phyloP scores from a whole-genome alignment of 2,888 invertebrate genomes.

The Meta bourneti region DNA sequence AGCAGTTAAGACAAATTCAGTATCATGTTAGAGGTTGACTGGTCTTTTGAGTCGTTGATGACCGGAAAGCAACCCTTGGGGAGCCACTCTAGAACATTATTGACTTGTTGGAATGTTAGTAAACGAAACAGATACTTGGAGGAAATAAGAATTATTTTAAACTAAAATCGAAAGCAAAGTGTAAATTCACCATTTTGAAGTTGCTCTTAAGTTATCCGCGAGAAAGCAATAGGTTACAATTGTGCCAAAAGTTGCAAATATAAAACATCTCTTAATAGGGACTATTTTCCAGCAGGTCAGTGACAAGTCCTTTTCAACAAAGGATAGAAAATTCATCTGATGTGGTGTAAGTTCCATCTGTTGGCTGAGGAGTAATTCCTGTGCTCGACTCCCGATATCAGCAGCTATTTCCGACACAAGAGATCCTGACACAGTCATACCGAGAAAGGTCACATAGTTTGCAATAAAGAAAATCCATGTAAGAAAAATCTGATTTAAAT shows the following conservation, averaged over 20 bases:
- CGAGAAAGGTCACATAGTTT: neutral
- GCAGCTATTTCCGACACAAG: neutral
- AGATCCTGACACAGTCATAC: constrained; percentile 17
- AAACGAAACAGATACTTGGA: no score
- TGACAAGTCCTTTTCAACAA: neutral
- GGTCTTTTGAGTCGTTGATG: no score
- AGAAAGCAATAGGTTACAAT: constrained; percentile 18
- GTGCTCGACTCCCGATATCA: neutral
- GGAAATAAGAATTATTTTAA: no score
- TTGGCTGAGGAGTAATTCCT: neutral
- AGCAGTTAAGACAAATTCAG: no score
- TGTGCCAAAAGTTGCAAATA: constrained; percentile 19
- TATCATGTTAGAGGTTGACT: no score
- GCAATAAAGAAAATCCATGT: neutral
- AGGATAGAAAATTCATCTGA: neutral
- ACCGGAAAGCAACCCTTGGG: no score
- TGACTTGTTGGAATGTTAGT: no score
- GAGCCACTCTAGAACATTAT: no score
- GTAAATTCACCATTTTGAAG: no score
- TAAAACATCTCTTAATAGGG: constrained; percentile 12
- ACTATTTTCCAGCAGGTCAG: constrained; percentile 31
- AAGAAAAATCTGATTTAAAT: neutral
- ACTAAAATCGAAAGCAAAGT: no score
- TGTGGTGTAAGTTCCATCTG: neutral
- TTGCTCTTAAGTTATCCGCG: neutral